Conservation (phyloP, 1,140 invertebrate species). For the Zaprionus kolodkinae region DNA sequence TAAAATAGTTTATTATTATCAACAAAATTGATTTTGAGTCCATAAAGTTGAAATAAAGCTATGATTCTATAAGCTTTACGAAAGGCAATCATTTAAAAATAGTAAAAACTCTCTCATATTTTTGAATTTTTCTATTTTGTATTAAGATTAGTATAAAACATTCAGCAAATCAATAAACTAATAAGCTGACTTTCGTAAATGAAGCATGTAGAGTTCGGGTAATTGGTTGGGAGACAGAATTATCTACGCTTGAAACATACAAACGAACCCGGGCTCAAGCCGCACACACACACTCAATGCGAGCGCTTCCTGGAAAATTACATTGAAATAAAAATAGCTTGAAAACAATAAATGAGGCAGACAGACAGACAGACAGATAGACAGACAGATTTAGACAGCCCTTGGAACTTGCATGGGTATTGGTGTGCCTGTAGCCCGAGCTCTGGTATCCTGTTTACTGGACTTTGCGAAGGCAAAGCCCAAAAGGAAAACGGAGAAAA, state of each 20-base stretch:
- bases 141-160: not conserved
- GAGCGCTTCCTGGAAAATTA: constrained; percentile 58
- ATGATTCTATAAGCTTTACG: not conserved
- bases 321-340: constrained; percentile 62
- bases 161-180: not conserved
- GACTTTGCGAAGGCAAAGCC: constrained; percentile 78
- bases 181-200: not conserved
- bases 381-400: constrained; percentile 7
- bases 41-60: not conserved
- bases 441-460: constrained; percentile 41
- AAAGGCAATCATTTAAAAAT: not conserved
- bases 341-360: constrained; percentile 29
- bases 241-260: constrained; percentile 16
- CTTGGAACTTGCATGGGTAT: constrained; percentile 55
- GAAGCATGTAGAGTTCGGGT: not conserved
- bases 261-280: not conserved
- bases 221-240: constrained; percentile 21
- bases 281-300: constrained; percentile 14
- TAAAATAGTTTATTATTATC: too few relatives aligned
- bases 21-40: not conserved
- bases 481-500: constrained; percentile 64
- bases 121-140: not conserved
- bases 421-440: constrained; percentile 12
- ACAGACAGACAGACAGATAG: not conserved
- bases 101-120: too few relatives aligned